A percentile compares a stretch with the other conserved stretches of the same genome.
Conservation (phyloP, 2,797 vertebrate species). For the Bryconaethiops microstoma region DNA sequence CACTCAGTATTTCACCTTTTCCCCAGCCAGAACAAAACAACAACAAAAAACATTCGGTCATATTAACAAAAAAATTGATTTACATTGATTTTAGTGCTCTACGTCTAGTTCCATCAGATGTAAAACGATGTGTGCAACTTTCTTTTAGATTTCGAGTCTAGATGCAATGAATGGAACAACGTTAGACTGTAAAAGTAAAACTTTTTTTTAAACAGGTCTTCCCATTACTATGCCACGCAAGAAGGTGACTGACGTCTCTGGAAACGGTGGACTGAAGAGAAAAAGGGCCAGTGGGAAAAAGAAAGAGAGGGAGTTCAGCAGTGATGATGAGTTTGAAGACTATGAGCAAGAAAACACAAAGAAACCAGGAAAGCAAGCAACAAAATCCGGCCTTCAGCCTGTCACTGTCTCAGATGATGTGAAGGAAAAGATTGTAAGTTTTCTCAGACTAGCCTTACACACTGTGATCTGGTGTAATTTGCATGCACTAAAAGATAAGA, state of each 20-base stretch:
- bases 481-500: no score
- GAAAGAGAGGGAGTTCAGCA: conserved; percentile 84
- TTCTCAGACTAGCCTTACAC: not conserved
- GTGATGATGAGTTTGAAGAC: conserved; percentile 82
- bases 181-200: not conserved
- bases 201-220: conserved; percentile 7
- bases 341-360: conserved; percentile 84
- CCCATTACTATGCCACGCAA: conserved; percentile 79
- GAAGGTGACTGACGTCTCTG: conserved; percentile 82
- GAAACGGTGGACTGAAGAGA: conserved; percentile 79
- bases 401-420: conserved; percentile 81
- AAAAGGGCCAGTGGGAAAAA: conserved; percentile 77
- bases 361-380: conserved; percentile 75
- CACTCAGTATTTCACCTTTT: not conserved
- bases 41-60: not conserved
- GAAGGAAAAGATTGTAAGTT: conserved; percentile 83
- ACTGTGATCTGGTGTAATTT: not conserved
- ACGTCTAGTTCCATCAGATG: no score
- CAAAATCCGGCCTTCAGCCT: conserved; percentile 78
- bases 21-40: not conserved
- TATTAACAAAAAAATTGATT: not conserved
- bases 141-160: not conserved
- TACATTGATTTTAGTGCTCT: no score
- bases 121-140: not conserved
- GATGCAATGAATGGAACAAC: not conserved